These are phyloP conservation scores for Aurelia aurita DNA, from an alignment of 30 jellyfish, hydroid and myxozoan genomes.

Conservation along the genomic window DNA sequence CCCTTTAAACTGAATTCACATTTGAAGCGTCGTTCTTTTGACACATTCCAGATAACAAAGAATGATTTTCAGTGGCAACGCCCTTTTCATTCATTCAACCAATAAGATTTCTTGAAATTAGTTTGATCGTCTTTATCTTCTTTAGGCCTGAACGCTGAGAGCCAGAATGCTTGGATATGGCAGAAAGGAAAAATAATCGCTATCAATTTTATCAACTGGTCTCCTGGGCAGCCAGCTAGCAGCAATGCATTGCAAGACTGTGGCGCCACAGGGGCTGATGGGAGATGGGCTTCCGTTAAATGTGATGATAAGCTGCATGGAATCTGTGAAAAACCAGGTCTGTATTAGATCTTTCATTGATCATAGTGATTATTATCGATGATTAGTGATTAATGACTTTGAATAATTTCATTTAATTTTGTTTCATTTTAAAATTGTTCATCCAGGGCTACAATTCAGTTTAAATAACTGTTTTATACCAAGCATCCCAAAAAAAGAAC, in stretches of 20 bases:
- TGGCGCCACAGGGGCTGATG: conserved; percentile 71
- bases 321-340: conserved; percentile 64
- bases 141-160: conserved; percentile 48
- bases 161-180: conserved; percentile 48
- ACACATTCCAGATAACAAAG: no score
- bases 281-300: conserved; percentile 49
- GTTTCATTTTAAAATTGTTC: no score
- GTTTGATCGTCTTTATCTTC: no score
- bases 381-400: neutral
- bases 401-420: neutral
- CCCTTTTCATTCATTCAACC: no score
- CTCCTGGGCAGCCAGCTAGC: conserved; percentile 54
- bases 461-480: no score
- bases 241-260: conserved; percentile 61
- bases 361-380: neutral
- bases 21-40: no score
- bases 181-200: conserved; percentile 5
- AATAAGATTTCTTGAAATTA: no score
- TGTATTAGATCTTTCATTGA: neutral
- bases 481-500: no score
- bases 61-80: no score
- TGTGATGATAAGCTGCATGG: conserved; percentile 59
- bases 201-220: conserved; percentile 59
- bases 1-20: no score
- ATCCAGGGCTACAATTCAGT: no score